A percentile compares a stretch with the other conserved stretches of the same genome.
phyloP scores from a whole-genome alignment of 2,113 vertebrate genomes.

The Ovis canadensis region DNA sequence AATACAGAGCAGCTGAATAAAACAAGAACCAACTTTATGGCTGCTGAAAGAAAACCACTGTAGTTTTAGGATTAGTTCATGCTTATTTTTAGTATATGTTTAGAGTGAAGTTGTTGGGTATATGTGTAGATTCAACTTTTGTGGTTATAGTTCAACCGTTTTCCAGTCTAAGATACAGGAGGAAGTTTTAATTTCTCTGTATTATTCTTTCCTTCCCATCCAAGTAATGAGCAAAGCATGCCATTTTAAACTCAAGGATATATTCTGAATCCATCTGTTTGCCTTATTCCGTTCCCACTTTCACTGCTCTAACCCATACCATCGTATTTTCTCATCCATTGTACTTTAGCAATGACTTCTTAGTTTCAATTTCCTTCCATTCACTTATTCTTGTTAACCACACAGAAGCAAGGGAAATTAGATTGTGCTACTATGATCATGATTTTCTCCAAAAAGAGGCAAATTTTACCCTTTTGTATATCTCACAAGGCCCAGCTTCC shows the following conservation, averaged over 20 bases:
- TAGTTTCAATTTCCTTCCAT: not conserved
- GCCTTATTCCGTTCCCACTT: accelerated
- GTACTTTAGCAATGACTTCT: not conserved
- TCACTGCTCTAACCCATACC: accelerated
- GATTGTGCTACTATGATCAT: not conserved
- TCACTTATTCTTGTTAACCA: not conserved
- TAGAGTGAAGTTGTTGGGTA: not conserved
- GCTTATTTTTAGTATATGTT: not conserved
- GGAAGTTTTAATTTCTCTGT: not conserved
- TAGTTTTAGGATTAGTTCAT: not conserved
- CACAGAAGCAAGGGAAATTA: not conserved
- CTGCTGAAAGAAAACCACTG: not conserved
- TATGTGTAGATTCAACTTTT: not conserved
- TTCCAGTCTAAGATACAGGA: not conserved
- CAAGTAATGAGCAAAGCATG: not conserved
- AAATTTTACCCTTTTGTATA: not conserved
- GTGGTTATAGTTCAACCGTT: not conserved
- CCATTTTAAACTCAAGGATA: not conserved
- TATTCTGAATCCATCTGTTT: no score
- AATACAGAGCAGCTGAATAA: not conserved
- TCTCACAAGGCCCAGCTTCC: not conserved
- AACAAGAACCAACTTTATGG: not conserved
- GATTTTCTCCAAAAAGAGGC: not conserved
- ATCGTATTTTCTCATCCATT: no score
- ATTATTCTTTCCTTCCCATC: not conserved